These are phyloP conservation scores for Drosophila baimaii DNA, from an alignment of 1,140 invertebrate genomes.

Conservation along the genomic window DNA sequence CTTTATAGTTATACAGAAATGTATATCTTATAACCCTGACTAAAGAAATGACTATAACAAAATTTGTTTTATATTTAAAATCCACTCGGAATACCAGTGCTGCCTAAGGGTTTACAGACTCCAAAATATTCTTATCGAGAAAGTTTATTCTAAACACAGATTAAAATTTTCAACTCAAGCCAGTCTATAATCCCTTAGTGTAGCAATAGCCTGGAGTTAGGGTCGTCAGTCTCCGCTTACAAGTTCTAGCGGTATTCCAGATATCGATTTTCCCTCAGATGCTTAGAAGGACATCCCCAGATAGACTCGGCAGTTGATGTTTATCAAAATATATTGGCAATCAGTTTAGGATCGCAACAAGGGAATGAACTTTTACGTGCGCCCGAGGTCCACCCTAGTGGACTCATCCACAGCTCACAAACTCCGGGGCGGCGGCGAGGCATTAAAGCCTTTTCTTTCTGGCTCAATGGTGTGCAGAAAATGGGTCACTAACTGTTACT, in stretches of 20 bases:
- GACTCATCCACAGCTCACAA: neutral
- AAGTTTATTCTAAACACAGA: neutral
- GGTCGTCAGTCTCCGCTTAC: too few relatives aligned
- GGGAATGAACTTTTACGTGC: neutral
- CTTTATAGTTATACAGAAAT: too few relatives aligned
- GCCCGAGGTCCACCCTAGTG: slow-evolving; percentile 7
- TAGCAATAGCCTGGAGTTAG: neutral
- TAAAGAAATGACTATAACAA: too few relatives aligned
- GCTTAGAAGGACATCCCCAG: neutral
- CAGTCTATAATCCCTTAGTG: too few relatives aligned
- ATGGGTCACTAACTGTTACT: slow-evolving; percentile 80
- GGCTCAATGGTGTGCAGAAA: slow-evolving; percentile 79
- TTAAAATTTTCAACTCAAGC: too few relatives aligned
- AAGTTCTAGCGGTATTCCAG: neutral
- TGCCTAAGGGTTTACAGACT: neutral
- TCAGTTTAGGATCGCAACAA: neutral
- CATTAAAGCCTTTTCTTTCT: slow-evolving; percentile 74
- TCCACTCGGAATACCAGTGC: too few relatives aligned
- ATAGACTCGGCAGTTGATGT: neutral
- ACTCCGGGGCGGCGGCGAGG: neutral
- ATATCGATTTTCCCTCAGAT: neutral
- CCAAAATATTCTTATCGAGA: neutral
- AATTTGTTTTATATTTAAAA: too few relatives aligned
- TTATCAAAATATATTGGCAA: neutral
- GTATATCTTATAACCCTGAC: too few relatives aligned